A percentile compares a stretch with the other conserved stretches of the same genome.
Evolutionary conservation across 2,888 invertebrate genomes (phyloP).

Genomic region (Conomelus anceps): DNA sequence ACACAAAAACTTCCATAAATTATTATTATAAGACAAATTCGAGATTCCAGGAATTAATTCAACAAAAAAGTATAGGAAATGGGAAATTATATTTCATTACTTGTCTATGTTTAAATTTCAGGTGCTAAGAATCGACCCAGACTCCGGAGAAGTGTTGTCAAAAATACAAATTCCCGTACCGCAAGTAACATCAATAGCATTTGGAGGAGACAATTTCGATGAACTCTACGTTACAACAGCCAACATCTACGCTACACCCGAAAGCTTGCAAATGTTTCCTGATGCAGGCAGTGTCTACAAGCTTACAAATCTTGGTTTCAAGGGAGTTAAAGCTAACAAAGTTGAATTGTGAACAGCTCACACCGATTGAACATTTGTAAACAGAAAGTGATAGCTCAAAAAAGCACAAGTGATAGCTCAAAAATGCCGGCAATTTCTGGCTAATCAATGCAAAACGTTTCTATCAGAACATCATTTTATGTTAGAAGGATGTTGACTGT

Average conservation of each 20-base stretch:
- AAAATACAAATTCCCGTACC: slow-evolving; percentile 39
- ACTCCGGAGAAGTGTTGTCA: slow-evolving; percentile 38
- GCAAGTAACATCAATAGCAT: slow-evolving; percentile 42
- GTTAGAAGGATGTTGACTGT: background rate
- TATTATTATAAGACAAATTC: too few species aligned
- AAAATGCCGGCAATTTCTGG: background rate
- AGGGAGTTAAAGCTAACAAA: background rate
- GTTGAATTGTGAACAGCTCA: background rate
- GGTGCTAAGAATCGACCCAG: slow-evolving; percentile 33
- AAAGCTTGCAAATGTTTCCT: background rate
- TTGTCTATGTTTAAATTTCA: too few species aligned
- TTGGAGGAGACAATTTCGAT: slow-evolving; percentile 42
- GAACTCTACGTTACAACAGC: slow-evolving; percentile 43
- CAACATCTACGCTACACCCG: slow-evolving; percentile 12
- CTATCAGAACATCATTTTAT: background rate
- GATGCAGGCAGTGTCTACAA: slow-evolving; percentile 3
- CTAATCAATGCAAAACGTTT: background rate
- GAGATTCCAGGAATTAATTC: too few species aligned
- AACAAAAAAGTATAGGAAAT: too few species aligned
- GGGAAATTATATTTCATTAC: too few species aligned
- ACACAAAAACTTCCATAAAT: too few species aligned
- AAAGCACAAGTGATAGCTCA: too few species aligned
- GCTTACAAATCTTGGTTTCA: slow-evolving; percentile 1
- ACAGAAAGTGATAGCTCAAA: too few species aligned
- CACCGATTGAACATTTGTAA: background rate